Evolutionary conservation across 2,797 vertebrate genomes (phyloP).

Genomic region (Hyperoplus immaculatus): DNA sequence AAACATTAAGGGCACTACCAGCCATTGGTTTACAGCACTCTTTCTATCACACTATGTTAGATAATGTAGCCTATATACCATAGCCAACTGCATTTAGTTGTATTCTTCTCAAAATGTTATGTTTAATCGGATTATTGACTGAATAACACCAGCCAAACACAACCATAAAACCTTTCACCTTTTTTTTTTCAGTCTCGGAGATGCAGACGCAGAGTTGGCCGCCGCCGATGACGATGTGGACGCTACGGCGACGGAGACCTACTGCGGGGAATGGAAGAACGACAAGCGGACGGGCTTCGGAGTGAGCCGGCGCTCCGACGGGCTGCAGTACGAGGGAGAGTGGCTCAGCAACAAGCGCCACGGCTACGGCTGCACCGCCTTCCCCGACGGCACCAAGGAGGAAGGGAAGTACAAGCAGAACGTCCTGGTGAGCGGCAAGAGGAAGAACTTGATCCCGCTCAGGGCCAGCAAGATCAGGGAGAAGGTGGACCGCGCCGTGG

Average conservation of each 20-base stretch:
- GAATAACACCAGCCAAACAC: constrained; percentile 7
- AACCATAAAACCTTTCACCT: background rate
- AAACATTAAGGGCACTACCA: background rate
- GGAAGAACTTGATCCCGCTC: constrained; percentile 98
- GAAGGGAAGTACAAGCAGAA: constrained; percentile 99
- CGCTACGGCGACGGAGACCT: constrained; percentile 96
- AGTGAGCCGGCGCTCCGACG: constrained; percentile 93
- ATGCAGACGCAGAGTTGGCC: constrained; percentile 92
- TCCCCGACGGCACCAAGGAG: constrained; percentile 96
- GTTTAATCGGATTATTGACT: background rate
- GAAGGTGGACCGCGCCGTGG: constrained; percentile 96
- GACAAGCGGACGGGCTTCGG: constrained; percentile 96
- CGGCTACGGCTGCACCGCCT: constrained; percentile 97
- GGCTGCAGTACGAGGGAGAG: constrained; percentile 96
- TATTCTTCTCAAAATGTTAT: background rate
- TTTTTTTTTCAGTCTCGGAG: constrained; percentile 89
- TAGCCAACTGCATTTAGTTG: too few species aligned
- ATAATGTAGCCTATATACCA: too few species aligned
- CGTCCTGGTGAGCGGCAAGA: constrained; percentile 94
- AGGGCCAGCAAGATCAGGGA: constrained; percentile 97
- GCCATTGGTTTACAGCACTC: background rate
- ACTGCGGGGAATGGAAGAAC: constrained; percentile 96
- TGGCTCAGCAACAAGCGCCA: constrained; percentile 97
- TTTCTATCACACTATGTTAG: background rate
- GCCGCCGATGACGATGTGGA: constrained; percentile 95